Conservation (phyloP, 2,888 invertebrate species). For the Silvanus unidentatus region DNA sequence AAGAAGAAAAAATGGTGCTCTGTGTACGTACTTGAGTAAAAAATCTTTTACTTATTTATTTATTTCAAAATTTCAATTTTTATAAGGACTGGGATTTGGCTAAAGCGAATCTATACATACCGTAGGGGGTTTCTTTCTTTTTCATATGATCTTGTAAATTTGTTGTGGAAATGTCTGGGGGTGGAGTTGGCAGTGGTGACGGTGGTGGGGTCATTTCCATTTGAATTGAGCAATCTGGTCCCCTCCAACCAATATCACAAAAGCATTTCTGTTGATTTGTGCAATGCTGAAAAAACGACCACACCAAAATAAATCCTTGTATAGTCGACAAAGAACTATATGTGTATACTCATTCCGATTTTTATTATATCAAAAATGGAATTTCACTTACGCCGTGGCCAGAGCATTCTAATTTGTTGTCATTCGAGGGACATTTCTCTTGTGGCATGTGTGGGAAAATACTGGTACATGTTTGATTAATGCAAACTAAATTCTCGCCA, state of each 20-base stretch:
- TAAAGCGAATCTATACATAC: conserved; percentile 54
- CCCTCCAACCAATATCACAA: conserved; percentile 83
- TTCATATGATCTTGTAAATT: conserved; percentile 62
- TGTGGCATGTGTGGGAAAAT: conserved; percentile 79
- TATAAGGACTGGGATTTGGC: background rate
- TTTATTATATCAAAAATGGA: conserved; percentile 1
- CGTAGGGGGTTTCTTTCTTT: conserved; percentile 90
- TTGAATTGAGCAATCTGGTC: conserved; percentile 78
- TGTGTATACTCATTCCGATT: too few species aligned
- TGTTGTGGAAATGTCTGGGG: conserved; percentile 45
- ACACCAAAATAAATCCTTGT: conserved; percentile 1
- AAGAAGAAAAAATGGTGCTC: conserved; percentile 20
- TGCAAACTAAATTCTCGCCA: conserved; percentile 87
- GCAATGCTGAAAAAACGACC: conserved; percentile 62
- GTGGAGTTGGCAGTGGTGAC: conserved; percentile 53
- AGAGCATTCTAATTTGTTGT: conserved; percentile 85
- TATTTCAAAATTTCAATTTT: background rate
- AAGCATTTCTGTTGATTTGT: conserved; percentile 89
- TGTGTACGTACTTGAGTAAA: conserved; percentile 27
- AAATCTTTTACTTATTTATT: background rate
- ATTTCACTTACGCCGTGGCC: conserved; percentile 81
- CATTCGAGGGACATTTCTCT: conserved; percentile 85
- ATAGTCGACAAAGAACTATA: too few species aligned
- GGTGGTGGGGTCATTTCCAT: conserved; percentile 59
- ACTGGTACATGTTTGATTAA: conserved; percentile 88